Base-by-base conservation (phyloP, 1,140 invertebrate species). In the Pantala flavescens region DNA sequence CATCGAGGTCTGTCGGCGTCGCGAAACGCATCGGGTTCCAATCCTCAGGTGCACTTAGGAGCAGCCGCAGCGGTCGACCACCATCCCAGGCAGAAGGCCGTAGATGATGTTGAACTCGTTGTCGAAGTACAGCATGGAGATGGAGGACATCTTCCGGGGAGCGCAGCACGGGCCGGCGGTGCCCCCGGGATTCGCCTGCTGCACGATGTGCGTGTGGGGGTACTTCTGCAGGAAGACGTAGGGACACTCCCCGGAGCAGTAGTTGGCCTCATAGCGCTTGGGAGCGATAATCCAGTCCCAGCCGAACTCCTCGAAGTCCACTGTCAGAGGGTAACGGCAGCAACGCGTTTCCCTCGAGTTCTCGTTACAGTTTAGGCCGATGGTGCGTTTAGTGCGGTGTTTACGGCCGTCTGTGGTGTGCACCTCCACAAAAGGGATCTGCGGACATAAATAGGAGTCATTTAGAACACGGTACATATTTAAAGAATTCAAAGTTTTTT, bases 211-310 rank as follows among this genome's bases (percentile, higher is more conserved):
- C 23, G 97, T 98, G 82, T 98, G 96, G 1, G 95, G 92, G 82
- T 97, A 92, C 79, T 94, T 90, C 78, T 95, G 93, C 23, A 96
- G 84, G 81, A 97, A 94, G 3, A 91, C 88, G 83, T 91, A 94
- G 0, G 93, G 92, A 85, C 97, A 99, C 79, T 97, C 93, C 3
- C 97, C 97, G 75, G 92, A 91, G 85, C 97, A 99, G 84, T 96
- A 98, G 84, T 96, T 96, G 21, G 97, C 97, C 80, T 97, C 91
- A 84, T 98, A 99, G 77, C 91, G 89, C 79, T 94, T 93, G 0
- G 97, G 97, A 0, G 96, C 96, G 43, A 99, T 95, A 79, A 99
- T 96, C 92, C 96, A 99, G 79, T 98, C 95, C 96, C 97, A 98
- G 14, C 95, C 96, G 80, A 99, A 96, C 77, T 95, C 93, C 78